phyloP scores from a whole-genome alignment of 2,888 invertebrate species.

The Zygogramma bicolorata region DNA sequence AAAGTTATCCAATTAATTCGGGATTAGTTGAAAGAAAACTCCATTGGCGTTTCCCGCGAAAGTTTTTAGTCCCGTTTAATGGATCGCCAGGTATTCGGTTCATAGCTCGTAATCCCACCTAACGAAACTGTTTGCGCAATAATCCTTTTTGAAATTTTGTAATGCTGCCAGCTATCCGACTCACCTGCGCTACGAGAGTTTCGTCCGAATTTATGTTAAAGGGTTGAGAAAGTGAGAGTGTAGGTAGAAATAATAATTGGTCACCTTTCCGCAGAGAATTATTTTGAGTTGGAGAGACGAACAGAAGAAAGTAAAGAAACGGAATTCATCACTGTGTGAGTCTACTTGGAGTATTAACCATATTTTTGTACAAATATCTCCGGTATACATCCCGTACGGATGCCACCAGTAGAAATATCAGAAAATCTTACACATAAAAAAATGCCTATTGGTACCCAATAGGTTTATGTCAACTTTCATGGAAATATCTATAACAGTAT shows the following conservation, averaged over 20 bases:
- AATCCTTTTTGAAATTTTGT: slow-evolving; percentile 35
- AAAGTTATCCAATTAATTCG: slow-evolving; percentile 34
- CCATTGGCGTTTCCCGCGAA: slow-evolving; percentile 24
- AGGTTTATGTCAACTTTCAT: too few species aligned
- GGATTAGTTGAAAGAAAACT: slow-evolving; percentile 30
- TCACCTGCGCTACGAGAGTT: background rate
- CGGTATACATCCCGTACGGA: too few species aligned
- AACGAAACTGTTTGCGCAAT: slow-evolving; percentile 32
- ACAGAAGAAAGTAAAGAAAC: too few species aligned
- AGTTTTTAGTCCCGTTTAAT: slow-evolving; percentile 33
- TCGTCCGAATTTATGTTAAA: background rate
- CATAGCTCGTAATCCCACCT: slow-evolving; percentile 29
- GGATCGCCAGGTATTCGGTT: slow-evolving; percentile 30
- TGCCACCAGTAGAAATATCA: too few species aligned
- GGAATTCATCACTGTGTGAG: too few species aligned
- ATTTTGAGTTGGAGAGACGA: background rate
- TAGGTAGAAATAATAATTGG: background rate
- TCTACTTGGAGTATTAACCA: too few species aligned
- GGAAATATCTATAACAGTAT: too few species aligned
- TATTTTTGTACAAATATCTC: too few species aligned
- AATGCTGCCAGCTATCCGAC: background rate
- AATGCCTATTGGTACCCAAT: too few species aligned
- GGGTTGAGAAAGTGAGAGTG: background rate
- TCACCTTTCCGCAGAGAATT: background rate
- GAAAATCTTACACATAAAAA: too few species aligned